Evolutionary conservation across 2,797 vertebrate species (phyloP).

Genomic region (Melanotaenia boesemani): DNA sequence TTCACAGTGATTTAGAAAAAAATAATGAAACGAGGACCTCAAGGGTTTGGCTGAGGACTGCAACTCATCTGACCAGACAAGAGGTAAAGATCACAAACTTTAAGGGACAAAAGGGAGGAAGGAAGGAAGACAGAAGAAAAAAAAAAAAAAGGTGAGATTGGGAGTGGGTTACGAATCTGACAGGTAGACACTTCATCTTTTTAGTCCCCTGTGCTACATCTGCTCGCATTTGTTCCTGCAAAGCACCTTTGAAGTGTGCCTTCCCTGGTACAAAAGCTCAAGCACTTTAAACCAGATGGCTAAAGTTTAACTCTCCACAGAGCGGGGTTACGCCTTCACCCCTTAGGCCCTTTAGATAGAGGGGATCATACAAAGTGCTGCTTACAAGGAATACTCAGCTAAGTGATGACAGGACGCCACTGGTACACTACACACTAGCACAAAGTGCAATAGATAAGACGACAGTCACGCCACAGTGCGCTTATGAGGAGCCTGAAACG

Average conservation of each 20-base stretch:
- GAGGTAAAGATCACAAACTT: constrained; percentile 27
- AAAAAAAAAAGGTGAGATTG: not conserved
- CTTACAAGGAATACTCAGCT: constrained; percentile 54
- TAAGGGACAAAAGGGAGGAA: not conserved
- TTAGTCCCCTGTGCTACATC: constrained; percentile 56
- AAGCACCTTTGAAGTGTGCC: constrained; percentile 35
- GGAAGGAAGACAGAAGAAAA: no score
- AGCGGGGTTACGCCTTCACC: constrained; percentile 17
- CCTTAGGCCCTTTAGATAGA: not conserved
- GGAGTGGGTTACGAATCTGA: constrained; percentile 5
- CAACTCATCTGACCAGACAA: constrained; percentile 25
- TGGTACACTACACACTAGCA: constrained; percentile 59
- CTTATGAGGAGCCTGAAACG: constrained; percentile 55
- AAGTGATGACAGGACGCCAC: constrained; percentile 57
- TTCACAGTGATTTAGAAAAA: constrained; percentile 80
- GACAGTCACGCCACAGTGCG: constrained; percentile 58
- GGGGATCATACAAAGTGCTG: constrained; percentile 52
- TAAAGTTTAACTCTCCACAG: constrained; percentile 26
- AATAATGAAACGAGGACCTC: constrained; percentile 51
- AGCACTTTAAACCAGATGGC: constrained; percentile 30
- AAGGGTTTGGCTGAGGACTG: constrained; percentile 33
- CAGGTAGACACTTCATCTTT: constrained; percentile 8
- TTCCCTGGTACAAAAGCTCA: constrained; percentile 24
- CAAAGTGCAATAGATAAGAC: constrained; percentile 76
- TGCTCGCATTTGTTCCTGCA: constrained; percentile 17